Conservation (phyloP, 2,113 vertebrate species). For the Eulacestoma nigropectus region DNA sequence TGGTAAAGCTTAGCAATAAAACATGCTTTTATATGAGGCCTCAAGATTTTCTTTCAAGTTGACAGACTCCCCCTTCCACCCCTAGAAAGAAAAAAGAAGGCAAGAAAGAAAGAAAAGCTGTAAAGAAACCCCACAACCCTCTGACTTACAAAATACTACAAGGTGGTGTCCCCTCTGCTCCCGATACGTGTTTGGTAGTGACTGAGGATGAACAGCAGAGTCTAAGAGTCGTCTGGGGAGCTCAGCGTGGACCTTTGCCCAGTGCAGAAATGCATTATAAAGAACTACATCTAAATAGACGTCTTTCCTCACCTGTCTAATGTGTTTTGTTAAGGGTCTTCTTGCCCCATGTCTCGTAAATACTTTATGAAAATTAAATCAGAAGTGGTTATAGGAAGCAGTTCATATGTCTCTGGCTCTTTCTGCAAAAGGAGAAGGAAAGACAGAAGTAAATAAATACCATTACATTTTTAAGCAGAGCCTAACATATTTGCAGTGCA, state of each 20-base stretch:
- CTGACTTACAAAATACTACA: not conserved
- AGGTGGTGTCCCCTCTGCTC: not conserved
- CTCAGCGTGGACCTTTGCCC: not conserved
- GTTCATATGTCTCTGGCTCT: not conserved
- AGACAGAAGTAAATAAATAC: not conserved
- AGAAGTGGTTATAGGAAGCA: not conserved
- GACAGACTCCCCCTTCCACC: not conserved
- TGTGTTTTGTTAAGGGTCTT: not conserved
- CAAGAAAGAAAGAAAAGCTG: not conserved
- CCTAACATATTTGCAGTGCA: constrained; percentile 16
- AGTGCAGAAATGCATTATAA: not conserved
- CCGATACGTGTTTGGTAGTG: not conserved
- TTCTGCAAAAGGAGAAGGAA: not conserved
- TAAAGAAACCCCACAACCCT: not conserved
- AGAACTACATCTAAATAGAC: not conserved
- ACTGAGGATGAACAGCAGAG: not conserved
- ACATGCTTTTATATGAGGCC: not conserved
- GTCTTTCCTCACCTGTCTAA: not conserved
- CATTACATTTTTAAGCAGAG: constrained; percentile 6
- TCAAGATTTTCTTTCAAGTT: not conserved
- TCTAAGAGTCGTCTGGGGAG: not conserved
- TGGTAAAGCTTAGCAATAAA: not conserved
- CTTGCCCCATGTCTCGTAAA: not conserved
- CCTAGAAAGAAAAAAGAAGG: not conserved
- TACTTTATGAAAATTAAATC: constrained; percentile 16